Base-by-base conservation (phyloP, 2,888 invertebrate species). In the Eucriotettix oculatus region DNA sequence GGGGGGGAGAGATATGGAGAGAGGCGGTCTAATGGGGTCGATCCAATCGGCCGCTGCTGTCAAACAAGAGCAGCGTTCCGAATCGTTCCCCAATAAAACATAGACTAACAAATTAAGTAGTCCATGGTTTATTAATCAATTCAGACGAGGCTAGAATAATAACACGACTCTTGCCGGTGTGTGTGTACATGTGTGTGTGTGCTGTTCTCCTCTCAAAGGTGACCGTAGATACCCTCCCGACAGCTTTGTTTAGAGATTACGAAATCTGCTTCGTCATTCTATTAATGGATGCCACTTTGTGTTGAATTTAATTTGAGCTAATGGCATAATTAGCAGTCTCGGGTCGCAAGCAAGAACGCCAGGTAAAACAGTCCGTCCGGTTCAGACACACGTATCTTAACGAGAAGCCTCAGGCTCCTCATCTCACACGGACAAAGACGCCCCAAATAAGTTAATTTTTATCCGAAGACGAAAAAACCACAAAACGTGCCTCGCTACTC, bases 251-350 rank as follows among this genome's bases (percentile, higher is more conserved):
- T 48, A 48, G 48, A 48, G 48, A 12, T 48, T 29, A 48, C 12
- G n/a, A 48, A 48, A 48, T 48, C 48, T 48, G 5, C 48, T 48
- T 48, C 48, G 48, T 48, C 48, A 48, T 48, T 48, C 48, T 48
- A 48, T 48, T 48, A 48, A 48, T n/a, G n/a, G 48, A 48, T 48
- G 12, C 48, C 48, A 48, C 44, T 29, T 60, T 52, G 59, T 58
- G 63, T 59, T 61, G 62, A 58, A 62, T 62, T 63, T 63, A 63
- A 63, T 64, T 62, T 64, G 55, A 57, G 44, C 63, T 63, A 63
- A 63, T 63, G 63, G 63, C 63, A 62, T 63, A 63, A 63, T 63
- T 63, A 63, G 55, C 42, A 16, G 42, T 1, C 17, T n/a, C 12
- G 54, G 12, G 54, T 16, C 12, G n/a, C 48, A 48, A 48, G 12